phyloP scores from a whole-genome alignment of 1,140 invertebrate genomes.

The Magallana ariakensis region DNA sequence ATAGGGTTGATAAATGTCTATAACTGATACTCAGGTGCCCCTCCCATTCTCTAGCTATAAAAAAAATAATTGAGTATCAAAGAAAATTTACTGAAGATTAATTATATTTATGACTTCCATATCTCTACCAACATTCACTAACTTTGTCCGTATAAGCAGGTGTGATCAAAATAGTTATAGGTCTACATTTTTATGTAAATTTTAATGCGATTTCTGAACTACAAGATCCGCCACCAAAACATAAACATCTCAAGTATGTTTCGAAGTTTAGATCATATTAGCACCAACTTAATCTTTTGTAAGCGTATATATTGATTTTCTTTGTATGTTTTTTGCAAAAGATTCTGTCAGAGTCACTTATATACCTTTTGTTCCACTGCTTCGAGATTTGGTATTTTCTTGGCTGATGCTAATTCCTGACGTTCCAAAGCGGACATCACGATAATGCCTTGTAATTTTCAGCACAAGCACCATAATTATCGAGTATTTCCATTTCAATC shows the following conservation, averaged over 20 bases:
- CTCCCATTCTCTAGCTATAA: no score
- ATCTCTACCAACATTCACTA: no score
- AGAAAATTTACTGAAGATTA: no score
- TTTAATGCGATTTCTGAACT: neutral
- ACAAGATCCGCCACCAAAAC: constrained; percentile 6
- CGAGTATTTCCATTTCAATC: constrained; percentile 12
- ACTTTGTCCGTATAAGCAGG: no score
- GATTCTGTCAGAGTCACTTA: neutral
- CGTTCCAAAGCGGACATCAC: constrained; percentile 18
- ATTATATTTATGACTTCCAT: no score
- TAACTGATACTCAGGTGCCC: no score
- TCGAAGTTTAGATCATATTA: neutral
- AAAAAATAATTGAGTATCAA: no score
- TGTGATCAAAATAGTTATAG: no score
- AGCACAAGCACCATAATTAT: constrained; percentile 30
- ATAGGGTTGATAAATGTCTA: no score
- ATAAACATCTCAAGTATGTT: neutral
- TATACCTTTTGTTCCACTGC: constrained; percentile 21
- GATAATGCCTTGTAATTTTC: constrained; percentile 5
- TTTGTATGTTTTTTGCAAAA: neutral
- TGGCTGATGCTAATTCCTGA: constrained; percentile 33
- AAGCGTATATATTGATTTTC: no score
- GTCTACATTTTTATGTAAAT: no score
- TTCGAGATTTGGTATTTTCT: constrained; percentile 27
- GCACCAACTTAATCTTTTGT: no score